Evolutionary conservation across 2,888 invertebrate species (phyloP).

Genomic region (Lithophane socia): DNA sequence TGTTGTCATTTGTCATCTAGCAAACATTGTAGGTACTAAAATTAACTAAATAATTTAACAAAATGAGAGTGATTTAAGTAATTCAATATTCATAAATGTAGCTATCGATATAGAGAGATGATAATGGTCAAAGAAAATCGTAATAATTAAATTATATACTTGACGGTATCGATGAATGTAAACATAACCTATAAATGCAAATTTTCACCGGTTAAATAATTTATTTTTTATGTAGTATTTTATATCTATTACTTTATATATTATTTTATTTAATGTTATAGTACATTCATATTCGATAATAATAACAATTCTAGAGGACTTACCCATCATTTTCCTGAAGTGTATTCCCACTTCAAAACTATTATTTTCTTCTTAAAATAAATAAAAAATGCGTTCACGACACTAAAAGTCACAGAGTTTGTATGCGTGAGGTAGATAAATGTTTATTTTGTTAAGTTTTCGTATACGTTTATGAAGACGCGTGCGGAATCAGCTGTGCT

Average conservation of each 20-base stretch:
- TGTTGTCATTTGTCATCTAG: slow-evolving; percentile 12
- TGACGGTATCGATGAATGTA: slow-evolving; percentile 34
- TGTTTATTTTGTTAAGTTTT: slow-evolving; percentile 65
- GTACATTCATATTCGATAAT: not conserved
- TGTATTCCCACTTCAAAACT: slow-evolving; percentile 70
- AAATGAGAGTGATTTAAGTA: too few relatives aligned
- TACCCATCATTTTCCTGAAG: slow-evolving; percentile 78
- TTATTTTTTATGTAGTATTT: not conserved
- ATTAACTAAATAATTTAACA: not conserved
- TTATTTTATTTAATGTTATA: not conserved
- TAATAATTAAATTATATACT: not conserved
- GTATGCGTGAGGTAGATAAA: slow-evolving; percentile 71
- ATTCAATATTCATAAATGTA: not conserved
- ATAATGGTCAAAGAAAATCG: not conserved
- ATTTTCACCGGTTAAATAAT: not conserved
- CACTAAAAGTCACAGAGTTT: slow-evolving; percentile 73
- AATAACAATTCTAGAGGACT: slow-evolving; percentile 63
- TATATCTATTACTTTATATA: not conserved
- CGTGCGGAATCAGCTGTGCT: slow-evolving; percentile 82
- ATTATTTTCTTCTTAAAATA: slow-evolving; percentile 50
- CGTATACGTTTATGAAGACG: slow-evolving; percentile 76
- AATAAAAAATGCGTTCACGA: slow-evolving; percentile 67
- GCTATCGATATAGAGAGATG: too few relatives aligned
- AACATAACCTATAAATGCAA: slow-evolving; percentile 64
- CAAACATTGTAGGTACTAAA: not conserved